Evolutionary conservation across 2,888 invertebrate species (phyloP), one percentile per base, ranked within the genome.

Genomic region (Dorcus hopei): DNA sequence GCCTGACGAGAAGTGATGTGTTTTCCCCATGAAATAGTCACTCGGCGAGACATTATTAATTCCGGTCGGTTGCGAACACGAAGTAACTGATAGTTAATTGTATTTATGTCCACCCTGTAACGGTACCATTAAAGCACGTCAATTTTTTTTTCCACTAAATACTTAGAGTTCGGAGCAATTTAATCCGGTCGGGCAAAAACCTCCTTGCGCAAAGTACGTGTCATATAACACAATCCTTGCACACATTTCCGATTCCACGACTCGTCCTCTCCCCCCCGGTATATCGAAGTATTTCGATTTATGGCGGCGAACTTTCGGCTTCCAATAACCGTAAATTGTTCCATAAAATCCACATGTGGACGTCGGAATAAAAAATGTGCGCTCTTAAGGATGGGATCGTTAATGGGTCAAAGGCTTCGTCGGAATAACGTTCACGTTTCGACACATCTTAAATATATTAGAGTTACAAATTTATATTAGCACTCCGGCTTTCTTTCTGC

Each of bases 271-370:
- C 19, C 49, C 14, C 14, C 14, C 14, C 14, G 39, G 39, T 39
- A 50, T 41, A 71, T 70, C 71, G 68, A 65, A 58, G 52, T 64
- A 70, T 71, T 70, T 64, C 71, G 72, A 75, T 74, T 74, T 74
- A 74, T 73, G 67, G 70, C 71, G 61, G 49, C 68, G 69, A 74
- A 74, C 72, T 73, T 74, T 74, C 72, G 71, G 72, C 72, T 70
- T 74, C 72, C 74, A 73, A 75, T 75, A 75, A 74, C 72, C 74
- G 74, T 74, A 74, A 75, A 76, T 75, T 75, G 73, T 71, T 69
- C 70, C 67, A 73, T 74, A 72, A 73, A 74, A 72, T 74, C 72
- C 73, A 74, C 73, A 74, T 72, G 72, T 69, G 74, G 73, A 73
- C 72, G 71, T 65, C 65, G 65, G 68, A 62, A 66, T 71, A 73